phyloP scores from a whole-genome alignment of 2,888 invertebrate genomes.

The Tenthredo distinguenda region DNA sequence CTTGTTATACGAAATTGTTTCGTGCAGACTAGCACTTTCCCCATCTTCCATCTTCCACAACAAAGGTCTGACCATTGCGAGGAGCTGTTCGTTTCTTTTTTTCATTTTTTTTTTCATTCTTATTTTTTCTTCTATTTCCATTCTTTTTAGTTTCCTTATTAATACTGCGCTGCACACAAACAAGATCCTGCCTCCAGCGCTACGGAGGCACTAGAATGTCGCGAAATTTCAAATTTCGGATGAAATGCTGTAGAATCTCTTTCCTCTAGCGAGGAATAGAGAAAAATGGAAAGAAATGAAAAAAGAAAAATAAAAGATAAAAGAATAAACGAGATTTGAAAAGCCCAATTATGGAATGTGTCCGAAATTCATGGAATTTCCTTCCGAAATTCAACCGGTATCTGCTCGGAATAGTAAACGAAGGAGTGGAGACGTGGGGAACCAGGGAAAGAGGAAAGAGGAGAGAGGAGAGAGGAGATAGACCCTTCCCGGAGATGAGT shows the following conservation, averaged over 20 bases:
- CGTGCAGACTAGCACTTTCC: constrained; percentile 33
- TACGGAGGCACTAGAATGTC: no score
- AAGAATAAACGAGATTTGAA: constrained; percentile 7
- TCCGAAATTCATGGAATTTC: constrained; percentile 48
- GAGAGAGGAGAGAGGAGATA: constrained; percentile 10
- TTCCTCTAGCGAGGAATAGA: background rate
- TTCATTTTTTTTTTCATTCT: background rate
- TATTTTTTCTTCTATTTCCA: background rate
- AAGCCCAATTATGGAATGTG: constrained; percentile 50
- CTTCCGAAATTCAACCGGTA: constrained; percentile 47
- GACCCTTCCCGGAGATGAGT: constrained; percentile 51
- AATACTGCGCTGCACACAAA: background rate
- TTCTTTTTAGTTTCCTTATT: constrained; percentile 7
- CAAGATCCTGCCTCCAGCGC: background rate
- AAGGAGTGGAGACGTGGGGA: background rate
- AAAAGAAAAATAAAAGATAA: background rate
- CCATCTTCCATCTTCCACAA: constrained; percentile 8
- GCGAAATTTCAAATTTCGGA: background rate
- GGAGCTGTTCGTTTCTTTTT: background rate
- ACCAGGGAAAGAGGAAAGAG: background rate
- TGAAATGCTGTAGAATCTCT: background rate
- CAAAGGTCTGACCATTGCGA: constrained; percentile 22
- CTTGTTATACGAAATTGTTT: constrained; percentile 24
- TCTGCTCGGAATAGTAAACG: constrained; percentile 49
- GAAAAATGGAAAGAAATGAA: background rate